Conservation (phyloP, 2,888 invertebrate species). For the Micropterix aruncella region DNA sequence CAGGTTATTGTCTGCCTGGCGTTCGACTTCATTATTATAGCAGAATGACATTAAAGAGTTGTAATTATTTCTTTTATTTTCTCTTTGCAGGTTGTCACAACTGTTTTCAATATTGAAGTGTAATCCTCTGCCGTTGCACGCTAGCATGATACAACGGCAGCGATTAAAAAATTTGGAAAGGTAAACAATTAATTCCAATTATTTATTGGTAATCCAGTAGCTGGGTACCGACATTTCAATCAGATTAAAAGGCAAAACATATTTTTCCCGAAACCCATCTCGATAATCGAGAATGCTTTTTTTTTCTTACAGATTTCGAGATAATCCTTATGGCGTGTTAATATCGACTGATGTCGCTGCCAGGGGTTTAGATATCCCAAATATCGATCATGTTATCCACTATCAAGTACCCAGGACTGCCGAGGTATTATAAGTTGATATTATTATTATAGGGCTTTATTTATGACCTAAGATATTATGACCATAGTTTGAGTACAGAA, state of each 20-base stretch:
- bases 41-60: too few relatives aligned
- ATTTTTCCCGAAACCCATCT: background rate
- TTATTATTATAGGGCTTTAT: too few relatives aligned
- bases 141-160: constrained; percentile 88
- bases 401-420: constrained; percentile 90
- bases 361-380: constrained; percentile 88
- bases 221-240: constrained; percentile 17
- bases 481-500: too few relatives aligned
- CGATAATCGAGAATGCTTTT: background rate
- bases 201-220: too few relatives aligned
- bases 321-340: constrained; percentile 56
- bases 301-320: constrained; percentile 45
- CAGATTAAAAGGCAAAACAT: constrained; percentile 1
- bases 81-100: constrained; percentile 37
- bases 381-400: constrained; percentile 90
- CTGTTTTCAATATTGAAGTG: constrained; percentile 56
- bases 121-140: constrained; percentile 65
- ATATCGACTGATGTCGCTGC: constrained; percentile 97
- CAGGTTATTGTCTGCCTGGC: too few relatives aligned
- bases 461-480: too few relatives aligned
- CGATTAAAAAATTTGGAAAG: constrained; percentile 86
- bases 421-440: too few relatives aligned
- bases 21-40: too few relatives aligned
- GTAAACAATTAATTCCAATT: too few relatives aligned
- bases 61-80: too few relatives aligned